Percentiles rank a stretch among this genome's conserved stretches.
Evolutionary conservation across 2,797 vertebrate species (phyloP).

Genomic region (Ceryle rudis): DNA sequence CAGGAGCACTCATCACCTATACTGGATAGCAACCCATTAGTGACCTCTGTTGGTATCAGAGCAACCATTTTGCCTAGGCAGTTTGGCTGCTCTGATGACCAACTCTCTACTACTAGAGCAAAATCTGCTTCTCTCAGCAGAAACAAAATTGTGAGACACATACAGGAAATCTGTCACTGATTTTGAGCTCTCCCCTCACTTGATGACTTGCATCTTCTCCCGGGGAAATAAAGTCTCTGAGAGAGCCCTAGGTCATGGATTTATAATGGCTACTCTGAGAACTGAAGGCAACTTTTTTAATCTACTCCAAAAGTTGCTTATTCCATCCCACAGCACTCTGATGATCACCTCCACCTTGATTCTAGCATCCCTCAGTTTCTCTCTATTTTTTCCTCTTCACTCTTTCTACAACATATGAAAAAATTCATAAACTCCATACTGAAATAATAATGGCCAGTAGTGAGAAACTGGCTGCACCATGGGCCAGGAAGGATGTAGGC

Average conservation of each 20-base stretch:
- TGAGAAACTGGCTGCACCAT: neutral
- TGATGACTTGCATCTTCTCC: neutral
- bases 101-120: neutral
- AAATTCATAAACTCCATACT: neutral
- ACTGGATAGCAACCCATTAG: neutral
- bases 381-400: neutral
- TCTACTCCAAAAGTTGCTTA: neutral
- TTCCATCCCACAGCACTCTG: neutral
- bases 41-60: neutral
- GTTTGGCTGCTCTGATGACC: neutral
- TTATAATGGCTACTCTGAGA: neutral
- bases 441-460: neutral
- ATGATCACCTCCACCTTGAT: neutral
- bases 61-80: neutral
- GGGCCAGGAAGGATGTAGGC: neutral
- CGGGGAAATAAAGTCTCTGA: neutral
- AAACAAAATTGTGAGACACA: neutral
- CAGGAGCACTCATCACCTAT: accelerated
- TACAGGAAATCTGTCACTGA: neutral
- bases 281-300: neutral
- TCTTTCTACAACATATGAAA: neutral
- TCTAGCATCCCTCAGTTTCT: neutral
- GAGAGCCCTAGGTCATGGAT: neutral
- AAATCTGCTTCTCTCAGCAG: neutral
- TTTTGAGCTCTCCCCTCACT: accelerated